These are phyloP conservation scores for Drosophila stalkeri DNA, from an alignment of 2,888 invertebrate genomes.

Conservation along the genomic window DNA sequence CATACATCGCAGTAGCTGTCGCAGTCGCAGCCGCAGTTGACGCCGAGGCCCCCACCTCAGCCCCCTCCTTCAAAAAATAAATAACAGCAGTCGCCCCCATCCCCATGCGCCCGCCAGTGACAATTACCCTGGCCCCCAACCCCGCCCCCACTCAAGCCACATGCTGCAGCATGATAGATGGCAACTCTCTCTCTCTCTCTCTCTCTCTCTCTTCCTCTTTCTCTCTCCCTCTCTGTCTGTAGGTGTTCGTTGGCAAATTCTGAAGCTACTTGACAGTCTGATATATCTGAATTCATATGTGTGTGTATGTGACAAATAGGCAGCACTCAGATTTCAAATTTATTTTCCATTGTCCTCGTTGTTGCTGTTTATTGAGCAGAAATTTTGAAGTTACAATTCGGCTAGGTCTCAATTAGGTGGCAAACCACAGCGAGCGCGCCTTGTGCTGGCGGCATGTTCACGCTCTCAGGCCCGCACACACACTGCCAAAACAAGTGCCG, in stretches of 20 bases:
- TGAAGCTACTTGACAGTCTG: conserved; percentile 60
- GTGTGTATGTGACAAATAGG: conserved; percentile 52
- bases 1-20: conserved; percentile 69
- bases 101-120: conserved; percentile 44
- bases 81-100: conserved; percentile 32
- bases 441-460: conserved; percentile 30
- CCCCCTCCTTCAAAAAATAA: conserved; percentile 7
- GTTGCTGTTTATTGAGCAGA: conserved; percentile 32
- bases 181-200: conserved; percentile 40
- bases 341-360: conserved; percentile 22
- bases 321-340: conserved; percentile 53
- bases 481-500: conserved; percentile 38
- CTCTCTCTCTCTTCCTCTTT: background rate
- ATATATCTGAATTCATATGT: conserved; percentile 55
- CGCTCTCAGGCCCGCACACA: conserved; percentile 55
- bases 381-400: conserved; percentile 23
- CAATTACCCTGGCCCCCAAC: conserved; percentile 69
- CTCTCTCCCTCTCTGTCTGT: conserved; percentile 35
- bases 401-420: conserved; percentile 56
- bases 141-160: conserved; percentile 27
- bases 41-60: conserved; percentile 35
- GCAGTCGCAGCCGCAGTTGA: conserved; percentile 27
- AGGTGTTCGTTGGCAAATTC: conserved; percentile 64
- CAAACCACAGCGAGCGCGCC: conserved; percentile 12
- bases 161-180: conserved; percentile 71